These are phyloP conservation scores for Zapus hudsonius DNA, from an alignment of 2,113 vertebrate genomes.

Conservation along the genomic window DNA sequence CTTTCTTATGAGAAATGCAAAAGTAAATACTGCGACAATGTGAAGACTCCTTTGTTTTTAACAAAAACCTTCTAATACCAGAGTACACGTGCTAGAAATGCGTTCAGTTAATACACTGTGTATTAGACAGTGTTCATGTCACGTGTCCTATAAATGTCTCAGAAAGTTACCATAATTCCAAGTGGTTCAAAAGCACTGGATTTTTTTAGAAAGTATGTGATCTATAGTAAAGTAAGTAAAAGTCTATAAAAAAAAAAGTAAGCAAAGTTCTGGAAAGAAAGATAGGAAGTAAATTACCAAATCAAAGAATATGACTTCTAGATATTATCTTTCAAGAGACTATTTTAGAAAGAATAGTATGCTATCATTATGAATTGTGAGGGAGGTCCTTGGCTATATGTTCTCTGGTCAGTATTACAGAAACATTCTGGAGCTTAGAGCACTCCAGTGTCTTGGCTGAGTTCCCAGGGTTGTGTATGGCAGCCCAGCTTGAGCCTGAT, in stretches of 20 bases:
- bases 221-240: too few species aligned
- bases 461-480: accelerated
- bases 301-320: background rate
- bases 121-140: background rate
- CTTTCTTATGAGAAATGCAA: background rate
- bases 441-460: background rate
- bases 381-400: background rate
- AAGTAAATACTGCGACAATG: background rate
- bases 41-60: background rate
- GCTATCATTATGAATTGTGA: background rate
- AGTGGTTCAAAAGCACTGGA: background rate
- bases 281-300: background rate
- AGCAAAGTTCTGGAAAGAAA: background rate
- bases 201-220: background rate
- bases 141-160: too few species aligned
- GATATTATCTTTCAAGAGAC: background rate
- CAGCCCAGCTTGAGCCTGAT: background rate
- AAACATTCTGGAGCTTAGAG: background rate
- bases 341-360: background rate
- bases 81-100: background rate
- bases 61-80: background rate
- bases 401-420: background rate
- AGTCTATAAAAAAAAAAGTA: too few species aligned
- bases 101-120: background rate
- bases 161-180: background rate